Evolutionary conservation across 2,888 invertebrate species (phyloP), one percentile per base, ranked within the genome.

Genomic region (Leucophora obtusa): DNA sequence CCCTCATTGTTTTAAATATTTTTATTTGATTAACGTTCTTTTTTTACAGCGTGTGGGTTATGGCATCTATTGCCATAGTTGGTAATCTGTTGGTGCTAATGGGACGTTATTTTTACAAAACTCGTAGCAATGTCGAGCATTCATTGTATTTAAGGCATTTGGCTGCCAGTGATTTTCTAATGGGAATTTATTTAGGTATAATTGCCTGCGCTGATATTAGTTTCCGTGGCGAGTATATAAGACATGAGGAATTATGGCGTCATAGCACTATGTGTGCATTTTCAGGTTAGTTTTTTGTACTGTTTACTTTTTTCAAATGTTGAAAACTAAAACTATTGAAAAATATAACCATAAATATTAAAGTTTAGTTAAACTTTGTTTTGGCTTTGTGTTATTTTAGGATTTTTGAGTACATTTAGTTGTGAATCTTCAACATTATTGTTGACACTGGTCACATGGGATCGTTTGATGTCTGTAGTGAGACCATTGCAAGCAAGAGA

Each of bases 111-210:
- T 89, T 93, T 53, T 90, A 91, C 51, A 80, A 76, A 59, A 86
- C 88, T n/a, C 91, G 92, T 70, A 92, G 91, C 84, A 92, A 93
- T 83, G 91, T 91, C 3, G 92, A 92, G 24, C 92, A 93, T 82
- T 93, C 93, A 0, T 89, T 93, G 18, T 93, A 93, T 87, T 91
- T 93, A 79, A 91, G 92, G 83, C 93, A 93, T 85, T 89, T 93
- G 83, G 92, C 93, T 0, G 88, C 92, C 68, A 92, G 93, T 24
- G 93, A 93, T 86, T 89, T 93, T 7, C 87, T 93, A 43, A 93
- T 93, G 93, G 93, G 93, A 17, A 86, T 93, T 50, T 93, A 93
- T 86, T 88, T 93, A 71, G 91, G 93, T 75, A 89, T 92, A 43
- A 93, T 93, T 76, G 93, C 93, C 5, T 89, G 90, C 47, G 92